Percentiles rank a stretch among this genome's conserved stretches.
Evolutionary conservation across 2,797 vertebrate genomes (phyloP).

Genomic region (Phoxinus dragarum): DNA sequence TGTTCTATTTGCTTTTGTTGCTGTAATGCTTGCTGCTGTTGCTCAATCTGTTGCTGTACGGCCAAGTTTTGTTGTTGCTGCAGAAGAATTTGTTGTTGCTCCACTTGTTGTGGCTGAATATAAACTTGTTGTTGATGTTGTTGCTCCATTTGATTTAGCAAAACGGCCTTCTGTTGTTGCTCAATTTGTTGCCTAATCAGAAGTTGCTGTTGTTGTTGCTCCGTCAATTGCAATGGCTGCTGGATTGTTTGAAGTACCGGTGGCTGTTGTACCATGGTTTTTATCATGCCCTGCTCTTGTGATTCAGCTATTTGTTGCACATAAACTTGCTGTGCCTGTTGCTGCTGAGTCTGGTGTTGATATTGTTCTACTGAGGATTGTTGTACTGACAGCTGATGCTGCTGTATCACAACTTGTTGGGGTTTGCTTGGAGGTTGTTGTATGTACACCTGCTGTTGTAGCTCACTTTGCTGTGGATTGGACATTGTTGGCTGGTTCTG

Average conservation of each 20-base stretch:
- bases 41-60: constrained; percentile 61
- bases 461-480: constrained; percentile 47
- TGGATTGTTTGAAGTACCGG: constrained; percentile 65
- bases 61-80: constrained; percentile 66
- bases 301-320: constrained; percentile 65
- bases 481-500: constrained; percentile 51
- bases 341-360: constrained; percentile 66
- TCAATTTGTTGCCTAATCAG: constrained; percentile 69
- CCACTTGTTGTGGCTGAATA: constrained; percentile 65
- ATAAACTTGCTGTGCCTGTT: constrained; percentile 62
- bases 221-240: constrained; percentile 71
- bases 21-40: constrained; percentile 65
- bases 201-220: constrained; percentile 66
- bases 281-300: constrained; percentile 67
- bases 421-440: constrained; percentile 45
- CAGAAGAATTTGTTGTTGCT: constrained; percentile 69
- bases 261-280: constrained; percentile 63
- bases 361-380: constrained; percentile 61
- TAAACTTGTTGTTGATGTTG: constrained; percentile 64
- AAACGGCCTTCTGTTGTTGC: constrained; percentile 53
- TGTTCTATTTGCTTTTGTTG: constrained; percentile 63
- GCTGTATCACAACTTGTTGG: constrained; percentile 51
- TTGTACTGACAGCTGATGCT: constrained; percentile 66
- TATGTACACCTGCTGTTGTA: constrained; percentile 56
- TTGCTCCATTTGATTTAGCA: constrained; percentile 64